phyloP scores from a whole-genome alignment of 2,888 invertebrate genomes.

The Homarus gammarus region DNA sequence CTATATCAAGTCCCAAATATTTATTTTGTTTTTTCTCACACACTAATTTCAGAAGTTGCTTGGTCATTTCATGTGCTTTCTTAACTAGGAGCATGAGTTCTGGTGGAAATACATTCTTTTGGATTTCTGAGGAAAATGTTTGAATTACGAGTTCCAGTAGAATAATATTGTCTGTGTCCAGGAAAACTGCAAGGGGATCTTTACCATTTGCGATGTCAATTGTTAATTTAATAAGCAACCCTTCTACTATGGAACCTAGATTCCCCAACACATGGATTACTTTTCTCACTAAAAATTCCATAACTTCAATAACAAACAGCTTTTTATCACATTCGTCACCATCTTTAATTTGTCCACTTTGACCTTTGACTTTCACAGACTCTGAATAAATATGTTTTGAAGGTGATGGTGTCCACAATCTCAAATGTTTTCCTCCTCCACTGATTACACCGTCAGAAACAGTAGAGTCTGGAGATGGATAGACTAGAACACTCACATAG shows the following conservation, averaged over 20 bases:
- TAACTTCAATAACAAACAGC: background rate
- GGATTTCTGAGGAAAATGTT: background rate
- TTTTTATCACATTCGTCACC: background rate
- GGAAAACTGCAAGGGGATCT: background rate
- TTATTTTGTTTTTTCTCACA: background rate
- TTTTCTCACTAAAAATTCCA: background rate
- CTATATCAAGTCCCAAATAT: background rate
- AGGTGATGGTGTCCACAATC: background rate
- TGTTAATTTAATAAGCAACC: background rate
- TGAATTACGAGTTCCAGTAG: background rate
- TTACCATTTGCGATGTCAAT: background rate
- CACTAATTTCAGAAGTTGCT: background rate
- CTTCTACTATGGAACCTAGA: background rate
- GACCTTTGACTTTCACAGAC: background rate
- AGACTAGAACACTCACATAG: background rate
- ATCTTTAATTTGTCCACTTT: background rate
- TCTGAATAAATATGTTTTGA: background rate
- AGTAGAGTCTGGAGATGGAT: background rate
- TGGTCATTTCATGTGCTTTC: background rate
- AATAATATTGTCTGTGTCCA: background rate
- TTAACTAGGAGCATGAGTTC: background rate
- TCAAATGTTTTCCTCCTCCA: background rate
- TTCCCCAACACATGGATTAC: background rate
- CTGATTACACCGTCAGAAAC: background rate
- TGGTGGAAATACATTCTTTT: background rate